These are phyloP conservation scores for Lasius platythorax DNA, from an alignment of 2,888 invertebrate genomes.

Conservation along the genomic window DNA sequence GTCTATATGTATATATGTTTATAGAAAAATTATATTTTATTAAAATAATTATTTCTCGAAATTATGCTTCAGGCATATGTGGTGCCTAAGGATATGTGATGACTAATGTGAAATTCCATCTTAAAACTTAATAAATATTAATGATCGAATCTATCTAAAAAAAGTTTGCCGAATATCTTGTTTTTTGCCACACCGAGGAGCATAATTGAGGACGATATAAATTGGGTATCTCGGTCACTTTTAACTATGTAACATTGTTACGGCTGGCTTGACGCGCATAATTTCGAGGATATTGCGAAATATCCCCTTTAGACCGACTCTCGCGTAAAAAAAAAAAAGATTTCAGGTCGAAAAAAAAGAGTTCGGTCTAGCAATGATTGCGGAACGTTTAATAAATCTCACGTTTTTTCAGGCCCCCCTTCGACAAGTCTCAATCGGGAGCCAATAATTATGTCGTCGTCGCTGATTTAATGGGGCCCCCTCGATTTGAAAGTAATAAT, in stretches of 20 bases:
- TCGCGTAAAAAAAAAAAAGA: slow-evolving; percentile 14
- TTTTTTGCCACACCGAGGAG: slow-evolving; percentile 37
- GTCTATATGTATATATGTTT: no score
- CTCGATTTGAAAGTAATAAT: slow-evolving; percentile 51
- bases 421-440: slow-evolving; percentile 44
- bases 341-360: background rate
- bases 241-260: slow-evolving; percentile 61
- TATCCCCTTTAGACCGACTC: slow-evolving; percentile 21
- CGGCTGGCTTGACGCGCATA: slow-evolving; percentile 63
- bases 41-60: background rate
- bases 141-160: background rate
- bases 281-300: slow-evolving; percentile 74
- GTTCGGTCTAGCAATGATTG: background rate
- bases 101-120: background rate
- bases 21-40: no score
- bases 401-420: background rate
- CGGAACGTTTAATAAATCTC: slow-evolving; percentile 48
- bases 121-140: slow-evolving; percentile 7
- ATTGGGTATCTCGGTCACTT: slow-evolving; percentile 52
- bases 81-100: background rate
- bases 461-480: slow-evolving; percentile 27
- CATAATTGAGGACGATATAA: slow-evolving; percentile 44
- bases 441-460: slow-evolving; percentile 47
- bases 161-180: slow-evolving; percentile 8
- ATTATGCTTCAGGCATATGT: background rate